These are phyloP conservation scores for Acanthoscelides obtectus DNA, from an alignment of 2,888 invertebrate species.

Conservation along the genomic window DNA sequence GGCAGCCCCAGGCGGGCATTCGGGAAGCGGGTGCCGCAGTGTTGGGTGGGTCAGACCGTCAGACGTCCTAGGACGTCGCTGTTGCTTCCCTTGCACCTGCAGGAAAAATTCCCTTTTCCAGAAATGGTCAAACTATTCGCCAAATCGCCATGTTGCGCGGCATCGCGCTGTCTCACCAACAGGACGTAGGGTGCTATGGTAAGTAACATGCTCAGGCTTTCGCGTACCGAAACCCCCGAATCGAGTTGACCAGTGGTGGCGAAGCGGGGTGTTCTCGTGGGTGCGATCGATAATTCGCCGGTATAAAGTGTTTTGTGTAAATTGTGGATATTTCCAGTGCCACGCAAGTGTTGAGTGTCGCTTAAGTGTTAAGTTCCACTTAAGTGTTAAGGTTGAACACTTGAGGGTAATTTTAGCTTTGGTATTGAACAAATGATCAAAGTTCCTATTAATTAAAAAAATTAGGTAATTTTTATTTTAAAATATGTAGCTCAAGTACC, in stretches of 20 bases:
- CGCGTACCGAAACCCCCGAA: not conserved
- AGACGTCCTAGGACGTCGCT: not conserved
- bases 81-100: not conserved
- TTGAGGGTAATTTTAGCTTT: too few species aligned
- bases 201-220: not conserved
- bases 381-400: too few species aligned
- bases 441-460: too few species aligned
- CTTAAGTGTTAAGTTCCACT: too few species aligned
- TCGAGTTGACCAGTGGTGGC: not conserved
- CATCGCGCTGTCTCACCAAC: not conserved
- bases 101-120: not conserved
- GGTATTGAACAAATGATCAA: too few species aligned
- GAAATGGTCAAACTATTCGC: not conserved
- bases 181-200: not conserved
- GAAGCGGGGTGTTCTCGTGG: not conserved
- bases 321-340: too few species aligned
- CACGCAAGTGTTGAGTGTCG: too few species aligned
- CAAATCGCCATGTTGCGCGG: not conserved
- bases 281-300: not conserved
- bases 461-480: too few species aligned
- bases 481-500: too few species aligned
- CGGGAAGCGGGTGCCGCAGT: constrained; percentile 49
- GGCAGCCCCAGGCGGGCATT: constrained; percentile 36
- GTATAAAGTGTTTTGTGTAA: too few species aligned
- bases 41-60: constrained; percentile 50